Evolutionary conservation across 2,888 invertebrate genomes (phyloP).

Genomic region (Pristionchus fissidentatus): DNA sequence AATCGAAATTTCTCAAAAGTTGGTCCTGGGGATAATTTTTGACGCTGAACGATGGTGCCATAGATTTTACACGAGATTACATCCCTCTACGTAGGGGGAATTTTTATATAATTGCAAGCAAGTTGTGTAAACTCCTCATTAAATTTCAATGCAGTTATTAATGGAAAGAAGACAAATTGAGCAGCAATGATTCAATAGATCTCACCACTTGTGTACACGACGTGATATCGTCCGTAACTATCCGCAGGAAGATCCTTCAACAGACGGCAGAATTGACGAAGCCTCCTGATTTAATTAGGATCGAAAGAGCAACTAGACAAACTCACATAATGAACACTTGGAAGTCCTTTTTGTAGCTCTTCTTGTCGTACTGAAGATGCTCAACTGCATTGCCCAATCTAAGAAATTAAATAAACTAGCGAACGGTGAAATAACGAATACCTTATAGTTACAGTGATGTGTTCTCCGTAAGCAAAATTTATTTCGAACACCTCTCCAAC

Average conservation of each 20-base stretch:
- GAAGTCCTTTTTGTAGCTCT: background rate
- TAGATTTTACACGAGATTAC: too few species aligned
- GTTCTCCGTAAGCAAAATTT: background rate
- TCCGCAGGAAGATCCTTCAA: background rate
- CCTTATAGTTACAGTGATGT: background rate
- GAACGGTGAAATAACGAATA: background rate
- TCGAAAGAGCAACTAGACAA: background rate
- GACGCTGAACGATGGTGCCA: too few species aligned
- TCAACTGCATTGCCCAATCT: background rate
- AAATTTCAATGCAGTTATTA: too few species aligned
- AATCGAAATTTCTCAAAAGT: too few species aligned
- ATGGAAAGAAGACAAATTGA: too few species aligned
- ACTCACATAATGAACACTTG: constrained; percentile 22
- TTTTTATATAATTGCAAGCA: too few species aligned
- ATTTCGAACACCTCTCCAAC: constrained; percentile 10
- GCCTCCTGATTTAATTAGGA: background rate
- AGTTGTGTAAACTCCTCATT: too few species aligned
- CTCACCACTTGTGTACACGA: constrained; percentile 16
- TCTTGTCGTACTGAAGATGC: background rate
- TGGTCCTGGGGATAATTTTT: too few species aligned
- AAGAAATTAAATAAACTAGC: background rate
- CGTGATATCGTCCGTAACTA: constrained; percentile 10
- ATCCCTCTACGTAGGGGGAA: too few species aligned
- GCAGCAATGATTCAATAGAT: background rate
- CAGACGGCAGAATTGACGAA: background rate